Evolutionary conservation across 2,797 vertebrate species (phyloP).

Genomic region (Arrhamphus sclerolepis): DNA sequence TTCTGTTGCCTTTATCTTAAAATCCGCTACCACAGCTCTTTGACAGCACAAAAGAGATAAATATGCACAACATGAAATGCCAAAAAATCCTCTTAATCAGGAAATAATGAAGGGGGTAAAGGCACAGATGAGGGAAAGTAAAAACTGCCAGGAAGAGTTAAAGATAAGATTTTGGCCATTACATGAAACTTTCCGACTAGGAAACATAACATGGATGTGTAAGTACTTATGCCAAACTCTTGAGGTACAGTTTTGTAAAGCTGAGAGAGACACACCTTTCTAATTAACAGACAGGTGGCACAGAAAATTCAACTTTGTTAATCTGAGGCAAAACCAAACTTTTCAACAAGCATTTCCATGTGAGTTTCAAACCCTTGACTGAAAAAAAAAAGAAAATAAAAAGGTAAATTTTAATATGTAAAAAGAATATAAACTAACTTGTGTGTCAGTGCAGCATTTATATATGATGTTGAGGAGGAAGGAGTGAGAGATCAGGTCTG

Average conservation of each 20-base stretch:
- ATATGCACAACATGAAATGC: no score
- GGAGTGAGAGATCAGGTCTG: constrained; percentile 16
- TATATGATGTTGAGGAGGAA: not conserved
- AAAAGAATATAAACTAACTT: constrained; percentile 9
- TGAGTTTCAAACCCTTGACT: constrained; percentile 1
- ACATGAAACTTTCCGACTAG: not conserved
- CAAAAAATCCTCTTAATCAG: no score
- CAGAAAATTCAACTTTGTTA: constrained; percentile 39
- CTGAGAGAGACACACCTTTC: constrained; percentile 46
- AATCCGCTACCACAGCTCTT: no score
- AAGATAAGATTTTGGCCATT: constrained; percentile 1
- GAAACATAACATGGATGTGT: constrained; percentile 9
- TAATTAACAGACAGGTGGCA: constrained; percentile 41
- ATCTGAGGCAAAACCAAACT: constrained; percentile 18
- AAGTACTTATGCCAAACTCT: constrained; percentile 33
- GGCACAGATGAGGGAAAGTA: constrained; percentile 15
- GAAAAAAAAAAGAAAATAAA: constrained; percentile 6
- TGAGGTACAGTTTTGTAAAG: no score
- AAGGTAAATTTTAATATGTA: constrained; percentile 16
- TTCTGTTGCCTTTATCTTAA: not conserved
- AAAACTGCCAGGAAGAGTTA: not conserved
- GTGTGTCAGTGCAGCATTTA: no score
- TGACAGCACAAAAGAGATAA: no score
- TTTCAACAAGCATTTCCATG: constrained; percentile 7
- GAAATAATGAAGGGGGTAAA: no score